Evolutionary conservation across 2,113 vertebrate genomes (phyloP), one percentile per base, ranked within the genome.

Genomic region (Enhydra lutris): DNA sequence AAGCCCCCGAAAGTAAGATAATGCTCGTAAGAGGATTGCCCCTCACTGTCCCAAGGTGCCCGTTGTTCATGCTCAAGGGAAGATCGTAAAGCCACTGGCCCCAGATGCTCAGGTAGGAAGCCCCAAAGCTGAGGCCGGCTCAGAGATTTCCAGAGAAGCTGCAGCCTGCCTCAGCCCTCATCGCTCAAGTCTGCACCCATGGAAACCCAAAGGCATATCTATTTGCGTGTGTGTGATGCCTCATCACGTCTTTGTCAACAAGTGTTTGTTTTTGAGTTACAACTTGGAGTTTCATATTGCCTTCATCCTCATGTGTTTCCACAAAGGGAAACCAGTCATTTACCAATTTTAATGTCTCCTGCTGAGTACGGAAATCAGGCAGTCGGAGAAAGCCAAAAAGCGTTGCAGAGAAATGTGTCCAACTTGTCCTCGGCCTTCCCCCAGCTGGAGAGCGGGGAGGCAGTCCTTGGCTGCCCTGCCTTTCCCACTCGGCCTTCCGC

Each of bases 291-390:
- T 89, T 69, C 55, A 31, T 57, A 12, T 55, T 55, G 57, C 55
- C 42, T 34, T 93, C 47, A 11, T 67, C 45, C 7, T 84, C 36
- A 0, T 26, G 50, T 45, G 78, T 94, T 94, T 82, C 92, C 39
- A n/a, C 87, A 81, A 88, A 91, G 89, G 88, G 92, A 96, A 95
- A 92, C 89, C 57, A 59, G 86, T 65, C 78, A 81, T 23, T 50
- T 61, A 34, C 50, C 81, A 69, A 87, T 93, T 90, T 47, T 9
- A 63, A 79, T 84, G 87, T 91, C 71, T 95, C 89, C 69, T 69
- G 76, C 87, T 52, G 34, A 86, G 90, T 36, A 9, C 0, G 5
- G 93, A 88, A 76, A 67, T 39, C 50, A 47, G 84, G 69, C 67
- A 39, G 87, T 74, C 39, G 7, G 50, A 52, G 63, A 81, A 92